Evolutionary conservation across 2,888 invertebrate species (phyloP).

Genomic region (Drosophila mimica): DNA sequence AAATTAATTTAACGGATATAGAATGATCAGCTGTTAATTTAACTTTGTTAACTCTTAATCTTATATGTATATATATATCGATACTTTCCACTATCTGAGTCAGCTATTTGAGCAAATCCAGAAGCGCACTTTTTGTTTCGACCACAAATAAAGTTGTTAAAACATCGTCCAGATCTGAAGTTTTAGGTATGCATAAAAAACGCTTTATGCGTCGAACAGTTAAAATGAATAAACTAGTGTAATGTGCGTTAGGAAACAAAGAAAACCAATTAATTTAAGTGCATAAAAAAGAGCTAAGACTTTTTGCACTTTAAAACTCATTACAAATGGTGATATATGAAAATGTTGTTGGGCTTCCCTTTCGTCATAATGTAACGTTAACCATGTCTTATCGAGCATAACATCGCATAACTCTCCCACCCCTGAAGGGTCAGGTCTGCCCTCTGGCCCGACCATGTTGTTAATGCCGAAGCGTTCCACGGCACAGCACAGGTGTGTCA

Average conservation of each 20-base stretch:
- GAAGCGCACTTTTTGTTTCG: too few relatives aligned
- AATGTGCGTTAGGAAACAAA: background rate
- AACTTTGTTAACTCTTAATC: too few relatives aligned
- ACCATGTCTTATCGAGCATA: slow-evolving; percentile 18
- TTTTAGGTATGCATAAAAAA: too few relatives aligned
- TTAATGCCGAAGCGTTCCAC: slow-evolving; percentile 49
- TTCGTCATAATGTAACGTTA: slow-evolving; percentile 2
- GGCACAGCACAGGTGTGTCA: slow-evolving; percentile 71
- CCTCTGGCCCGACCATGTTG: background rate
- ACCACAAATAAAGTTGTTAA: too few relatives aligned
- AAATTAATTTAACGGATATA: too few relatives aligned
- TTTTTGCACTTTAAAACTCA: background rate
- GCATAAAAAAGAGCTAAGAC: background rate
- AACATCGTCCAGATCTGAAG: too few relatives aligned
- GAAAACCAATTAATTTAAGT: background rate
- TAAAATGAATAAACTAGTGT: background rate
- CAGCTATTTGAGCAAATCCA: too few relatives aligned
- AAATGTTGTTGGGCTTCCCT: background rate
- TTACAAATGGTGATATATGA: slow-evolving; percentile 19
- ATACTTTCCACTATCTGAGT: too few relatives aligned
- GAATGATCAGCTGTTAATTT: too few relatives aligned
- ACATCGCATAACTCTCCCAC: slow-evolving; percentile 12
- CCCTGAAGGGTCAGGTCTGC: background rate
- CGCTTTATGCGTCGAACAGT: too few relatives aligned
- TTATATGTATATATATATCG: too few relatives aligned